phyloP scores from a whole-genome alignment of 2,888 invertebrate species.

The Drosophila paranaensis region DNA sequence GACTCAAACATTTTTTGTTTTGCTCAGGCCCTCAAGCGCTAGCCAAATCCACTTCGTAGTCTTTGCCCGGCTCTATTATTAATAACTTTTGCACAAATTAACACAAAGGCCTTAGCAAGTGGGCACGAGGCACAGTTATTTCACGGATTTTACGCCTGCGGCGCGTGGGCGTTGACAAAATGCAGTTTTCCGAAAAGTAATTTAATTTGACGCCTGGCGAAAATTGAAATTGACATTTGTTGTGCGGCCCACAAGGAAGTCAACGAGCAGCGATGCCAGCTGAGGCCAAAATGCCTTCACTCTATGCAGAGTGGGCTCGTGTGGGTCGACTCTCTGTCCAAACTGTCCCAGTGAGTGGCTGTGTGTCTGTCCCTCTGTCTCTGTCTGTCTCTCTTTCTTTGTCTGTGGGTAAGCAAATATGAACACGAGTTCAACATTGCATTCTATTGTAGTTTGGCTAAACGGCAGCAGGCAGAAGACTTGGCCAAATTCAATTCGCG shows the following conservation, averaged over 20 bases:
- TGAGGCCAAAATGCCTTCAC: slow-evolving; percentile 18
- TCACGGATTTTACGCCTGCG: slow-evolving; percentile 18
- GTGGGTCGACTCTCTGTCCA: slow-evolving; percentile 30
- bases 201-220: slow-evolving; percentile 68
- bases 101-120: slow-evolving; percentile 52
- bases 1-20: background rate
- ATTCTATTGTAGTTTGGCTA: slow-evolving; percentile 40
- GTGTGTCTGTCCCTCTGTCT: background rate
- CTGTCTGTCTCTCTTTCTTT: background rate
- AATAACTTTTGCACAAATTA: slow-evolving; percentile 57
- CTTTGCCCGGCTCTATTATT: slow-evolving; percentile 19
- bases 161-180: slow-evolving; percentile 62
- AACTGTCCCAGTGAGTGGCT: slow-evolving; percentile 17
- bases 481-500: slow-evolving; percentile 35
- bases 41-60: background rate
- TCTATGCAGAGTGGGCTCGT: slow-evolving; percentile 2
- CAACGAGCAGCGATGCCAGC: slow-evolving; percentile 24
- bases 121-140: slow-evolving; percentile 43
- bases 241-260: slow-evolving; percentile 71
- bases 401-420: slow-evolving; percentile 16
- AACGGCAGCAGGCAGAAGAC: slow-evolving; percentile 55
- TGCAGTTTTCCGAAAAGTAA: slow-evolving; percentile 69
- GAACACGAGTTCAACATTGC: slow-evolving; percentile 28
- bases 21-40: background rate
- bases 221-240: slow-evolving; percentile 77